A percentile compares a stretch with the other conserved stretches of the same genome.
These are phyloP conservation scores for Discoglossus pictus DNA, from an alignment of 2,797 vertebrate species.

Conservation along the genomic window DNA sequence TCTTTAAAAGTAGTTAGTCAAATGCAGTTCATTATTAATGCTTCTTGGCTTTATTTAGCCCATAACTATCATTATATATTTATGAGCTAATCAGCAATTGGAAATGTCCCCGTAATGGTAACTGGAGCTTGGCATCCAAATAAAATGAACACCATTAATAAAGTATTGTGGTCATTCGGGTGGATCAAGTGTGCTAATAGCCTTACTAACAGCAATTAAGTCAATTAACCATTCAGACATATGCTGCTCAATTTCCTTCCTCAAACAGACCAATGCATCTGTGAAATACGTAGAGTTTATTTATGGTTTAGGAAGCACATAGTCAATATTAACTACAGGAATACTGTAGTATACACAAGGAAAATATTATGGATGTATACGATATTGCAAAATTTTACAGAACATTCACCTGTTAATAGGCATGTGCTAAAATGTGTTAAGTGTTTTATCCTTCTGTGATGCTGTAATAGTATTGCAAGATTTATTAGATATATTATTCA, in stretches of 20 bases:
- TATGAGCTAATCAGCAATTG: conserved; percentile 80
- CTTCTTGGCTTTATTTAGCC: conserved; percentile 68
- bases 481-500: too few species aligned
- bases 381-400: too few species aligned
- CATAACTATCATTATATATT: conserved; percentile 78
- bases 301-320: conserved; percentile 58
- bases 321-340: conserved; percentile 55
- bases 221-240: conserved; percentile 79
- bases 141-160: conserved; percentile 71
- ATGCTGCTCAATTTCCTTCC: conserved; percentile 72
- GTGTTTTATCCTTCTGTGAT: too few species aligned
- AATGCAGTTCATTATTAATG: conserved; percentile 68
- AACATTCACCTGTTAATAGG: too few species aligned
- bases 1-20: conserved; percentile 58
- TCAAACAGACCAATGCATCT: conserved; percentile 66
- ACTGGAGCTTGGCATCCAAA: conserved; percentile 78
- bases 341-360: too few species aligned
- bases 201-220: conserved; percentile 80
- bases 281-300: conserved; percentile 64
- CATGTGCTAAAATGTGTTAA: too few species aligned
- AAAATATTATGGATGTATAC: too few species aligned
- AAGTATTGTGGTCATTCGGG: conserved; percentile 73
- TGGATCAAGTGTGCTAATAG: conserved; percentile 80
- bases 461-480: too few species aligned
- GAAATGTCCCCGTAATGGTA: conserved; percentile 81